Evolutionary conservation across 2,113 vertebrate species (phyloP).

Genomic region (Rhabdomys dilectus): DNA sequence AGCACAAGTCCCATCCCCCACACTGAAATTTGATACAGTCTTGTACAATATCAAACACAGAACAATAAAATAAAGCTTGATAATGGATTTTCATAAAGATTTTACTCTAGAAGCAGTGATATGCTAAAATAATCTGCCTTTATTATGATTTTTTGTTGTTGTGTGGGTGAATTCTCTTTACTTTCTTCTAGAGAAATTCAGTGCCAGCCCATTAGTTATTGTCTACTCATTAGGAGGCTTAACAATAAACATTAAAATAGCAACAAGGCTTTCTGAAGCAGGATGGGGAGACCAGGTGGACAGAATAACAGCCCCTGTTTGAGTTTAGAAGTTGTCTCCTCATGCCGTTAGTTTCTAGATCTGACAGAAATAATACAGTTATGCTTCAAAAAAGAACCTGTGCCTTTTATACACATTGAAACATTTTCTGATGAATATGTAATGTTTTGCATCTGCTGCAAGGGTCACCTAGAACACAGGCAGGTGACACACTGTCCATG

Average conservation of each 20-base stretch:
- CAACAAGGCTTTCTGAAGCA: not conserved
- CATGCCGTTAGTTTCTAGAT: not conserved
- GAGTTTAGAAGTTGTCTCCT: not conserved
- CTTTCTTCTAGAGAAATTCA: constrained; percentile 50
- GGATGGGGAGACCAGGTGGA: not conserved
- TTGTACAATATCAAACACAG: not conserved
- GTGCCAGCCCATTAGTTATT: not conserved
- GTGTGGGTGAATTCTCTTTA: constrained; percentile 6
- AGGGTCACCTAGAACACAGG: not conserved
- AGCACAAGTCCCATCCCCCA: not conserved
- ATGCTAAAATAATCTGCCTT: not conserved
- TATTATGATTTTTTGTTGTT: not conserved
- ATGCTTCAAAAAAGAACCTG: not conserved
- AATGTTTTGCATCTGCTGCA: not conserved
- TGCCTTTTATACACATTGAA: not conserved
- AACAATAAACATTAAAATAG: not conserved
- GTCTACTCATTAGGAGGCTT: not conserved
- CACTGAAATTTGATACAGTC: not conserved
- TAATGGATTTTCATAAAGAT: constrained; percentile 53
- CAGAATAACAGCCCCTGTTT: not conserved
- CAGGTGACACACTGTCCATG: not conserved
- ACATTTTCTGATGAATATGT: not conserved
- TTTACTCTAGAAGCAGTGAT: constrained; percentile 9
- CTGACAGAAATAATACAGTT: not conserved
- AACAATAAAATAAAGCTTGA: not conserved